Evolutionary conservation across 2,888 invertebrate genomes (phyloP).

Genomic region (Neoaliturus tenellus): DNA sequence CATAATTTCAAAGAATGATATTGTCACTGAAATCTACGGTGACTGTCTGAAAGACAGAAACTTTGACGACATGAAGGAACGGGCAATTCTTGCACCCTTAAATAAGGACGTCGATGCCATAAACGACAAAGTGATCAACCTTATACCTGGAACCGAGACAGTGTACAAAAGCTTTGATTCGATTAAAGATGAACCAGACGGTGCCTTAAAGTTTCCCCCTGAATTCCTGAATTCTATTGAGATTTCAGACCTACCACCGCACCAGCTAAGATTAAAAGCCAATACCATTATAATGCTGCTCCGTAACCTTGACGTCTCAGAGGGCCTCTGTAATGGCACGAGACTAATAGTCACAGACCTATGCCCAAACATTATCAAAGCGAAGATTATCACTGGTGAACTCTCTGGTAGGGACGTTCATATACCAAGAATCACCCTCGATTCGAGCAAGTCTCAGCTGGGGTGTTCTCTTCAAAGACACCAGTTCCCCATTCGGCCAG

Average conservation of each 20-base stretch:
- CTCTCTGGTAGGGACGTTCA: slow-evolving; percentile 23
- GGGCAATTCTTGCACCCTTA: neutral
- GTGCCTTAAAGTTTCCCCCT: neutral
- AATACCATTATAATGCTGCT: neutral
- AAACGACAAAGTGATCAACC: neutral
- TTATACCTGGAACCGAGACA: neutral
- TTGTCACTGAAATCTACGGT: neutral
- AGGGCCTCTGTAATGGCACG: slow-evolving; percentile 46
- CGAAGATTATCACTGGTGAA: slow-evolving; percentile 35
- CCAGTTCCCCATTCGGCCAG: neutral
- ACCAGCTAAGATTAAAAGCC: neutral
- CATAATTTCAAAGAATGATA: neutral
- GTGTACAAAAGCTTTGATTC: slow-evolving; percentile 5
- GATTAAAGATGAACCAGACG: neutral
- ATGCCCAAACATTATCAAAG: slow-evolving; percentile 40
- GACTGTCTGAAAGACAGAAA: neutral
- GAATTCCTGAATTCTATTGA: slow-evolving; percentile 34
- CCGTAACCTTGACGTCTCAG: slow-evolving; percentile 38
- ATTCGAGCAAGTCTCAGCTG: slow-evolving; percentile 37
- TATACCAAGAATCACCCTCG: slow-evolving; percentile 42
- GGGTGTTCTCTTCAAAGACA: neutral
- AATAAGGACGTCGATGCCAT: neutral
- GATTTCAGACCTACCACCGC: slow-evolving; percentile 24
- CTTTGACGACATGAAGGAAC: neutral
- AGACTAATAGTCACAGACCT: slow-evolving; percentile 41